Percentiles rank a stretch among this genome's conserved stretches.
Conservation (phyloP, 2,888 invertebrate genomes). For the Entomobrya multifasciata region DNA sequence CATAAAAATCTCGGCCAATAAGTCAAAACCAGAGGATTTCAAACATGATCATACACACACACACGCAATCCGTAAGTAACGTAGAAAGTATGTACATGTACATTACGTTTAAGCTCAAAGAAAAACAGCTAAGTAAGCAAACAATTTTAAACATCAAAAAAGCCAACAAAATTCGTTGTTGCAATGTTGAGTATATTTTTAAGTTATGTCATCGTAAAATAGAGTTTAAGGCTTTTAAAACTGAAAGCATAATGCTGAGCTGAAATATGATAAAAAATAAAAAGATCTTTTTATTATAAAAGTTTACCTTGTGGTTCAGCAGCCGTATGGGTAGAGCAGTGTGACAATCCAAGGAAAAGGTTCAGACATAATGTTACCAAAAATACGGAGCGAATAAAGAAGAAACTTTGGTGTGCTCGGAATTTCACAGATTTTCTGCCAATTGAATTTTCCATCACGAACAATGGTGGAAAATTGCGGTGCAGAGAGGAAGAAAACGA, state of each 20-base stretch:
- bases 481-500: neutral
- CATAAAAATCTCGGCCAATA: constrained; percentile 50
- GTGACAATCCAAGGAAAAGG: neutral
- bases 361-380: constrained; percentile 8
- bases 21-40: neutral
- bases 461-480: neutral
- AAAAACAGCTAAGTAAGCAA: neutral
- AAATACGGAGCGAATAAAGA: neutral
- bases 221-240: neutral
- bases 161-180: constrained; percentile 25
- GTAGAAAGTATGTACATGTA: neutral
- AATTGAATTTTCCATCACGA: neutral
- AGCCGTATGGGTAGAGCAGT: neutral
- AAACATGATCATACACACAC: neutral
- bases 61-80: neutral
- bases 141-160: neutral
- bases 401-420: neutral
- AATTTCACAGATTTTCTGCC: neutral
- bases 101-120: constrained; percentile 8
- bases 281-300: constrained; percentile 13
- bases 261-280: neutral
- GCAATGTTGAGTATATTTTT: neutral
- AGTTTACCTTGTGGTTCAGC: constrained; percentile 4
- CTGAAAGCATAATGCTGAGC: neutral
- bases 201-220: neutral